Conservation (phyloP, 2,113 vertebrate species). For the Monopterus albus region DNA sequence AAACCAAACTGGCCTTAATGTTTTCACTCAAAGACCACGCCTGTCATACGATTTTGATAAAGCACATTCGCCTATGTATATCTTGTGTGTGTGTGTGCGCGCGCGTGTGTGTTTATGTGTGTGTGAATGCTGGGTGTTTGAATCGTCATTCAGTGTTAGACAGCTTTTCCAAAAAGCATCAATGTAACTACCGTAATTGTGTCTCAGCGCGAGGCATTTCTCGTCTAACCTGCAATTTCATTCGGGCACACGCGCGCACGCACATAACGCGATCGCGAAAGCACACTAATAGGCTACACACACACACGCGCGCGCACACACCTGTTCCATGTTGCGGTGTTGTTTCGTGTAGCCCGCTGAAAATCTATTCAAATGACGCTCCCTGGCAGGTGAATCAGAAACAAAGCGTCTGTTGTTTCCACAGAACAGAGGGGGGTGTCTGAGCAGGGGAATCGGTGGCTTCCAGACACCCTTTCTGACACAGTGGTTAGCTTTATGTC, state of each 20-base stretch:
- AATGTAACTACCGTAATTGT: slow-evolving; percentile 23
- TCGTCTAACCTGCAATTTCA: slow-evolving; percentile 37
- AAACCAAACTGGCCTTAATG: slow-evolving; percentile 40
- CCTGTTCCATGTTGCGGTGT: slow-evolving; percentile 78
- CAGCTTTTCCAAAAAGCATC: slow-evolving; percentile 16
- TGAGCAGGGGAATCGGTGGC: slow-evolving; percentile 26
- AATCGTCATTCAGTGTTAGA: slow-evolving; percentile 23
- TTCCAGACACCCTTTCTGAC: slow-evolving; percentile 33
- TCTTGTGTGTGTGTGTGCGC: slow-evolving; percentile 20
- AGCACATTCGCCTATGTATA: slow-evolving; percentile 28
- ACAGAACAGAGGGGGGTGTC: slow-evolving; percentile 24
- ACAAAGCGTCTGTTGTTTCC: slow-evolving; percentile 47
- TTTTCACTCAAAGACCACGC: slow-evolving; percentile 72
- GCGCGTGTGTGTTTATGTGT: neutral
- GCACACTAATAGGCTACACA: neutral
- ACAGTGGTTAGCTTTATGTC: slow-evolving; percentile 31
- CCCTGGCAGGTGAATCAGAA: slow-evolving; percentile 37
- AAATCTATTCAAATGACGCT: slow-evolving; percentile 60
- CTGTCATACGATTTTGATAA: slow-evolving; percentile 69
- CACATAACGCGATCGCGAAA: neutral
- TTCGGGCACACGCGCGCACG: slow-evolving; percentile 31
- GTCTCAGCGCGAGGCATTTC: slow-evolving; percentile 11
- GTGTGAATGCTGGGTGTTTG: neutral
- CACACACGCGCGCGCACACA: slow-evolving; percentile 58
- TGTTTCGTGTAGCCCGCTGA: slow-evolving; percentile 49